phyloP scores from a whole-genome alignment of 2,888 invertebrate genomes.

The Ceriagrion tenellum region DNA sequence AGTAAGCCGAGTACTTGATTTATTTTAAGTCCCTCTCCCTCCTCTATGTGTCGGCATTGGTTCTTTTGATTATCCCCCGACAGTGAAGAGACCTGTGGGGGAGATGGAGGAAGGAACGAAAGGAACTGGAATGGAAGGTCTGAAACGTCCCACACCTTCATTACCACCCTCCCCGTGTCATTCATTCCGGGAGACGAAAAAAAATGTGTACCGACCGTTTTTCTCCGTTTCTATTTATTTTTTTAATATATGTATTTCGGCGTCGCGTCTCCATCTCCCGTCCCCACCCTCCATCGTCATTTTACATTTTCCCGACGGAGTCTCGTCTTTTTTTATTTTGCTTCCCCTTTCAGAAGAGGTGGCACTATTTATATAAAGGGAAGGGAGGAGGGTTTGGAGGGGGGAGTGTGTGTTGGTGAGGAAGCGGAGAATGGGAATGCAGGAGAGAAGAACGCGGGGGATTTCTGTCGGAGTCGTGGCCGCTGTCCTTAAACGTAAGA shows the following conservation, averaged over 20 bases:
- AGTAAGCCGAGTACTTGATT: neutral
- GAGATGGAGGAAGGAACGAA: neutral
- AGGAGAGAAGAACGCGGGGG: no score
- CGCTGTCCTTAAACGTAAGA: no score
- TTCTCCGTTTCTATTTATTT: neutral
- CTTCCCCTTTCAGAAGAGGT: neutral
- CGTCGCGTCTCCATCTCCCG: neutral
- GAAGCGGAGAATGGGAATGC: no score
- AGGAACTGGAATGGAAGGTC: neutral
- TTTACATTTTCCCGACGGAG: neutral
- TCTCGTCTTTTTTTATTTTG: neutral
- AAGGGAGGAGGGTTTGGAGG: neutral
- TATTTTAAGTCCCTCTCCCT: neutral
- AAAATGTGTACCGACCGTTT: neutral
- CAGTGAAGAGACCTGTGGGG: neutral
- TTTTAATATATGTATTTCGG: neutral
- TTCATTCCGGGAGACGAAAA: neutral
- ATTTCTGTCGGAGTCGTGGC: no score
- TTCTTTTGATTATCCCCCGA: neutral
- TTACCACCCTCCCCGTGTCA: neutral
- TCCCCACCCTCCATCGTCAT: neutral
- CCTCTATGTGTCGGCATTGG: neutral
- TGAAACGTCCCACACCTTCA: neutral
- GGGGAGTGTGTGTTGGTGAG: neutral
- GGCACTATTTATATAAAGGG: constrained; percentile 13